These are phyloP conservation scores for Leptoteleia sp. DNA, from an alignment of 1,140 invertebrate species.

Conservation along the genomic window DNA sequence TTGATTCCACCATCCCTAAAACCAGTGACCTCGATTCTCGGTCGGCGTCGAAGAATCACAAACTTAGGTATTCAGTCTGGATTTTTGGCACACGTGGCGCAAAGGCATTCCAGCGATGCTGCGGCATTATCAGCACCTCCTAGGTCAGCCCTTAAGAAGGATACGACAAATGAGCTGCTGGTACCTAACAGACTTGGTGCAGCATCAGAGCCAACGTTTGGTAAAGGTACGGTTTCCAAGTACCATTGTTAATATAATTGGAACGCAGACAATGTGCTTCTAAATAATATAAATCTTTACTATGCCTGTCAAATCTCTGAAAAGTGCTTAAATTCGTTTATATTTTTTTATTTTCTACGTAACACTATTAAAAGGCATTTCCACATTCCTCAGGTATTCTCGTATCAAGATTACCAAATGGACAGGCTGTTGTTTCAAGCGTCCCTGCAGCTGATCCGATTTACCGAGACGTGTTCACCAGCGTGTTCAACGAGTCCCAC, in stretches of 20 bases:
- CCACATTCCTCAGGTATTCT: constrained; percentile 84
- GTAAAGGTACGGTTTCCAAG: constrained; percentile 85
- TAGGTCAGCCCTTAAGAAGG: constrained; percentile 87
- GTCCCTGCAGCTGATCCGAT: constrained; percentile 93
- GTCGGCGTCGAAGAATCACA: constrained; percentile 80
- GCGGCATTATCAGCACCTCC: constrained; percentile 87
- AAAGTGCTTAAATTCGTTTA: no score
- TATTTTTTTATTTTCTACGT: no score
- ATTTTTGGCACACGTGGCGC: constrained; percentile 88
- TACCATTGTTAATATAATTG: no score
- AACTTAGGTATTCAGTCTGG: constrained; percentile 87
- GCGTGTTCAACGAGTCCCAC: constrained; percentile 95
- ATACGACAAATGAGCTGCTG: constrained; percentile 84
- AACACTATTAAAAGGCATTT: no score
- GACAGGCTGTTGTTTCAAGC: constrained; percentile 91
- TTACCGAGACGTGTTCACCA: constrained; percentile 94
- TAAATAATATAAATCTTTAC: no score
- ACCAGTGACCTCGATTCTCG: constrained; percentile 83
- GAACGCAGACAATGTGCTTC: no score
- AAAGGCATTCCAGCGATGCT: constrained; percentile 87
- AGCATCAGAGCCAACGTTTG: constrained; percentile 92
- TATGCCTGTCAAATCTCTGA: no score
- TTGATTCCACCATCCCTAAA: constrained; percentile 83
- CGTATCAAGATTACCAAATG: constrained; percentile 89
- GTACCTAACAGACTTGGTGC: constrained; percentile 87